Base-by-base conservation (phyloP, 2,888 invertebrate species). In the Malacosoma neustria region DNA sequence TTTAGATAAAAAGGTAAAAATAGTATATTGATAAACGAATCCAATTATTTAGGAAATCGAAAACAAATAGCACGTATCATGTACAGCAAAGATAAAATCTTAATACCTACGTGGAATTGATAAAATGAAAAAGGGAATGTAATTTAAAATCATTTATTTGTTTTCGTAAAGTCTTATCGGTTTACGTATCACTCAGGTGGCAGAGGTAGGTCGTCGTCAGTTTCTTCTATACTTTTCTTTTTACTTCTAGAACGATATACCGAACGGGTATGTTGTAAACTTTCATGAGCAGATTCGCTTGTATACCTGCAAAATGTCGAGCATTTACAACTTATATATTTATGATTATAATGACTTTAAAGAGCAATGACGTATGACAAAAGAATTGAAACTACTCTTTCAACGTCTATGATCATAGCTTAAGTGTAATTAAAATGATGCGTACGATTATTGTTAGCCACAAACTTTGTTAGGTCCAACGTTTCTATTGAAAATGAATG, bases 151-250 rank as follows among this genome's bases (percentile, higher is more conserved):
- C 2, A 22, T 22, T 22, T 22, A 22, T 22, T n/a, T 22, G 22
- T 22, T 22, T 22, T 22, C n/a, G n/a, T n/a, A 6, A 22, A 5
- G 9, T 22, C 22, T 22, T 22, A 22, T 5, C 22, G 22, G 6
- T 22, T 22, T 22, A 22, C 22, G 22, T 22, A 4, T 22, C 4
- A 85, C 44, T 86, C 86, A 1, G 84, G 85, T 1, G 86, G 85
- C 30, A 86, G 49, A 7, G 86, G 86, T 32, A 86, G 52, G 32
- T 86, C 85, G n/a, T 81, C 81, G 2, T 80, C 81, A 36, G 67
- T 72, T 29, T 77, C 74, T 29, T 77, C 79, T 4, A 54, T 33
- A 29, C 57, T 49, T 48, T 71, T 80, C 61, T 71, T 76, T 42
- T 58, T 69, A 11, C 39, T 48, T 3, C 67, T 72, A 1, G 51